Base-by-base conservation (phyloP, 2,113 vertebrate species). In the Pachycephala philippinensis region DNA sequence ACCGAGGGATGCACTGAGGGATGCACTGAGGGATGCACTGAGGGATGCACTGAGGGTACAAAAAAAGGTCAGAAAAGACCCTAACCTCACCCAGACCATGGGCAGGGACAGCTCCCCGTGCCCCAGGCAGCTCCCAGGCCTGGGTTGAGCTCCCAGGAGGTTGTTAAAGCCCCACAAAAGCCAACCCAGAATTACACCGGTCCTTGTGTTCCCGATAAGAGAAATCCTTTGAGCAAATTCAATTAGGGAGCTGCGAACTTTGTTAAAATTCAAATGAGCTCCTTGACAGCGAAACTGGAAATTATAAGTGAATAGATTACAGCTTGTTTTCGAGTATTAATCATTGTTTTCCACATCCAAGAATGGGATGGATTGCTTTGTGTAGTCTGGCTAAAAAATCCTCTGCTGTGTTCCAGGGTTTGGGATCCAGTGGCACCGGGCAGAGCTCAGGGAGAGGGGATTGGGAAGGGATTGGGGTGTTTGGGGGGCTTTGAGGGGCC, bases 231-330 rank as follows among this genome's bases (percentile, higher is more conserved):
- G 21, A 77, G 81, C 70, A 87, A 74, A 84, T 88, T 92, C 89
- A 93, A 93, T 93, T 84, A 95, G 44, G 64, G 49, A 90, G 86
- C 78, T 60, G 53, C 69, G 75, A 65, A 90, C 74, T 87, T 84
- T 59, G 84, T 50, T 45, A 22, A 37, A 86, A 91, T 89, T 87
- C 65, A 94, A 93, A 93, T 89, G 26, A 93, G 76, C 80, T 84
- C 76, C 56, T 59, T 60, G 90, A 76, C 90, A 64, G 49, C 2
- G 23, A 68, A 53, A 20, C 69, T n/a, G 18, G 94, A n/a, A 89
- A 82, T 78, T 63, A 40, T 7, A 14, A 42, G 56, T n/a, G 65
- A 84, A 39, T n/a, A 69, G 82, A 71, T 70, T 93, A n/a, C 78
- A 63, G 88, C 82, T 84, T 78, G 42, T 84, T 93, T 78, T 78